phyloP scores from a whole-genome alignment of 92 coral and sea anemone species.

The Paragorgia papillata region DNA sequence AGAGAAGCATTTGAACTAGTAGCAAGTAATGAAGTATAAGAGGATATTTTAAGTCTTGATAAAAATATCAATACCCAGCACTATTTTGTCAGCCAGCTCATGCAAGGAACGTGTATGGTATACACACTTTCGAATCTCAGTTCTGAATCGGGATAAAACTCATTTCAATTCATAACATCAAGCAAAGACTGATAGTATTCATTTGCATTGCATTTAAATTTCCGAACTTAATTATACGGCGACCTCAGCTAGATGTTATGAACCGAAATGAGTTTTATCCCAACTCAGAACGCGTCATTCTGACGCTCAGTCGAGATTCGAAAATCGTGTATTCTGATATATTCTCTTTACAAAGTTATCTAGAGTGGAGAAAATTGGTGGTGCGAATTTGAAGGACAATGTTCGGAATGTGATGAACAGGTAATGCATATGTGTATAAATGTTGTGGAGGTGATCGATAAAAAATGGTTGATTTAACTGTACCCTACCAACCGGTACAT shows the following conservation, averaged over 20 bases:
- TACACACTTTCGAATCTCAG: too few relatives aligned
- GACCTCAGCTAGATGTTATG: too few relatives aligned
- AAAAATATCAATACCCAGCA: neutral
- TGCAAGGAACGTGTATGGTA: too few relatives aligned
- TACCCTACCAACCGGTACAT: too few relatives aligned
- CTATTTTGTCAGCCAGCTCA: too few relatives aligned
- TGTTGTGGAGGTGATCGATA: neutral
- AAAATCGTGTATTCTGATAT: neutral
- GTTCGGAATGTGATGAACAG: slow-evolving; percentile 5
- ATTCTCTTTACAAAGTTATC: neutral
- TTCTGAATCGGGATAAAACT: too few relatives aligned
- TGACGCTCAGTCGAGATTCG: neutral
- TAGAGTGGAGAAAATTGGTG: neutral
- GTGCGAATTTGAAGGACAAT: neutral
- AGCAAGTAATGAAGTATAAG: neutral
- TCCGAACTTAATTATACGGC: too few relatives aligned
- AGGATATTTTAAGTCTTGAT: neutral
- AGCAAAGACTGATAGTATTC: too few relatives aligned
- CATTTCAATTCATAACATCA: too few relatives aligned
- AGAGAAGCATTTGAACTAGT: neutral
- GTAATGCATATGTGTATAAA: neutral
- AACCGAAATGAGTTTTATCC: too few relatives aligned
- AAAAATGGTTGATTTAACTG: neutral
- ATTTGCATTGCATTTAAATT: too few relatives aligned
- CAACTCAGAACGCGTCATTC: too few relatives aligned